phyloP scores from a whole-genome alignment of 2,888 invertebrate species.

The Steromphala cineraria region DNA sequence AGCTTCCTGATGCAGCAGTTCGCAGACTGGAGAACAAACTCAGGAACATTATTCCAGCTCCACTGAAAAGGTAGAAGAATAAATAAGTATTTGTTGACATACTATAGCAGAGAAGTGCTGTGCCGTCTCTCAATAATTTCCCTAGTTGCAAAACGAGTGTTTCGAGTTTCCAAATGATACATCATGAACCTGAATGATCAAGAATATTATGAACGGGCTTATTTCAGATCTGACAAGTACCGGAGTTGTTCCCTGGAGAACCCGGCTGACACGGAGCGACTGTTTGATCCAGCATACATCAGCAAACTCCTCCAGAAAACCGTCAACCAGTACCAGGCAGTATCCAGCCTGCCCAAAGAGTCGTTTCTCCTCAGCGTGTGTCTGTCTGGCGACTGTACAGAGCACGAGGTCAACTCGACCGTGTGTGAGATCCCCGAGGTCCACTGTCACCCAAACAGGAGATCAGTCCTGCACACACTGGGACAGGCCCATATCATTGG shows the following conservation, averaged over 20 bases:
- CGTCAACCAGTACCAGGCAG: neutral
- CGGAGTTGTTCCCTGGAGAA: too few species aligned
- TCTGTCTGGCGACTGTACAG: neutral
- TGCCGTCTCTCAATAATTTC: too few species aligned
- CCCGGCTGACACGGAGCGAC: neutral
- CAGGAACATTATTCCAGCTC: neutral
- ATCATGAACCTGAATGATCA: too few species aligned
- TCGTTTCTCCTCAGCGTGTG: neutral
- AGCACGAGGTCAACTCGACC: neutral
- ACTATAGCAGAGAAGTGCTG: too few species aligned
- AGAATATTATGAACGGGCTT: too few species aligned
- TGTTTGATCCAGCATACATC: neutral
- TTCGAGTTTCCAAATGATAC: too few species aligned
- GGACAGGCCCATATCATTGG: slow-evolving; percentile 49
- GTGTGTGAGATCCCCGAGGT: neutral
- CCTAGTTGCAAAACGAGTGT: too few species aligned
- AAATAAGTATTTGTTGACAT: too few species aligned
- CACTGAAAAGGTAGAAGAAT: neutral
- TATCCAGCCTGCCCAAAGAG: neutral
- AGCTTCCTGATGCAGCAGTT: neutral
- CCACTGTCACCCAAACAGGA: neutral
- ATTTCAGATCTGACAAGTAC: too few species aligned
- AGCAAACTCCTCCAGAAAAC: neutral
- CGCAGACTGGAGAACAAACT: neutral
- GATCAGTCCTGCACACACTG: slow-evolving; percentile 40